Percentiles rank a stretch among this genome's conserved stretches.
phyloP scores from a whole-genome alignment of 2,888 invertebrate genomes.

The Pheosia gnoma region DNA sequence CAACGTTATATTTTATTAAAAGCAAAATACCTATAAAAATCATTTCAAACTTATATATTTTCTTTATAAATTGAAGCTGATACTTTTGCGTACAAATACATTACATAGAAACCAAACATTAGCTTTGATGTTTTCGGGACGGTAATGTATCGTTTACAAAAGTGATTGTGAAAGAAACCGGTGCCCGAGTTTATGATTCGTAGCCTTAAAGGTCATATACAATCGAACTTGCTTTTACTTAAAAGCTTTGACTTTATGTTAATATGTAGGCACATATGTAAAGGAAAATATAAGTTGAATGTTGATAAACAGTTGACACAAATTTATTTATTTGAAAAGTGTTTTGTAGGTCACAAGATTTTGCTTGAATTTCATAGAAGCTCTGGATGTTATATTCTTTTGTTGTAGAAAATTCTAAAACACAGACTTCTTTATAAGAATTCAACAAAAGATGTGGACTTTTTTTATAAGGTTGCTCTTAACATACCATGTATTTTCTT shows the following conservation, averaged over 20 bases:
- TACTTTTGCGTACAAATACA: slow-evolving; percentile 39
- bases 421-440: no score
- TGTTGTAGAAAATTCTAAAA: no score
- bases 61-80: not conserved
- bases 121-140: slow-evolving; percentile 35
- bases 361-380: not conserved
- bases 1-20: not conserved
- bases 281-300: not conserved
- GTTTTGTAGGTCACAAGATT: not conserved
- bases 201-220: slow-evolving; percentile 41
- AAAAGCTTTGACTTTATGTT: slow-evolving; percentile 23
- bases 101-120: slow-evolving; percentile 43
- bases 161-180: slow-evolving; percentile 45
- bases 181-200: slow-evolving; percentile 39
- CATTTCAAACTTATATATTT: not conserved
- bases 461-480: no score
- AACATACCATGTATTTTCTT: no score
- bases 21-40: not conserved
- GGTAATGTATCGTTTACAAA: slow-evolving; percentile 45
- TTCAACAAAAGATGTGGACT: no score
- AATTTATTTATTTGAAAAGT: not conserved
- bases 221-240: slow-evolving; percentile 32
- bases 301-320: not conserved
- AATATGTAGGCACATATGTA: slow-evolving; percentile 2
- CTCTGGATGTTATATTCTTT: no score